A percentile compares a stretch with the other conserved stretches of the same genome.
These are phyloP conservation scores for Cherax quadricarinatus DNA, from an alignment of 1,140 invertebrate species.

Conservation along the genomic window DNA sequence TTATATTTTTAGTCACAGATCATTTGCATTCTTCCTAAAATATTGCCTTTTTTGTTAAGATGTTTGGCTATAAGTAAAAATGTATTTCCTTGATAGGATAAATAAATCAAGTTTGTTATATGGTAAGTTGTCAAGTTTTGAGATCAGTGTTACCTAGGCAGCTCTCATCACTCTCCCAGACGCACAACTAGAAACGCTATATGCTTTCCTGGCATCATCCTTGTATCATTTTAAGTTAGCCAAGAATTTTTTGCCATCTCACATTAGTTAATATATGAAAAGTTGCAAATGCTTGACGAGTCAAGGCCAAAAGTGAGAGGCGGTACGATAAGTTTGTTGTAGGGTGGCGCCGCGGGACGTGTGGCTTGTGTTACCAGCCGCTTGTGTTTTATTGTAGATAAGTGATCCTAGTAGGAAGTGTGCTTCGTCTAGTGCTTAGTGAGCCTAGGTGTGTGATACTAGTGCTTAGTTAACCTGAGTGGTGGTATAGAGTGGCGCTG, in stretches of 20 bases:
- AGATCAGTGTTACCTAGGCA: not conserved
- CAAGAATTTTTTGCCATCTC: too few relatives aligned
- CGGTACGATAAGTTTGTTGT: not conserved
- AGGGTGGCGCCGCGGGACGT: not conserved
- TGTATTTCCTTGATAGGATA: not conserved
- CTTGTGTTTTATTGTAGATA: conserved; percentile 10
- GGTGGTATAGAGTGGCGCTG: not conserved
- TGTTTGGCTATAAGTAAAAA: not conserved
- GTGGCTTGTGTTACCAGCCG: not conserved
- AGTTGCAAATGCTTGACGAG: not conserved
- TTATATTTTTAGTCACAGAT: too few relatives aligned
- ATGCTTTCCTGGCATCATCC: too few relatives aligned
- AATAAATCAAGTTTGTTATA: not conserved
- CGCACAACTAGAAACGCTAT: too few relatives aligned
- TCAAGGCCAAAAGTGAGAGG: not conserved
- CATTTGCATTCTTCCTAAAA: too few relatives aligned
- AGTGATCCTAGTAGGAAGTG: not conserved
- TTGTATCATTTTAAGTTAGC: too few relatives aligned
- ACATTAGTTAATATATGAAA: not conserved
- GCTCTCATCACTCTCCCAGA: not conserved
- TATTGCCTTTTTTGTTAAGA: too few relatives aligned
- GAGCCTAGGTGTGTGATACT: not conserved
- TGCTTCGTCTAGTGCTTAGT: not conserved
- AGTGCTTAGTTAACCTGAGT: not conserved
- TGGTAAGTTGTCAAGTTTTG: not conserved